A percentile compares a stretch with the other conserved stretches of the same genome.
Evolutionary conservation across 2,888 invertebrate species (phyloP).

Genomic region (Dimorphilus gyrociliatus): DNA sequence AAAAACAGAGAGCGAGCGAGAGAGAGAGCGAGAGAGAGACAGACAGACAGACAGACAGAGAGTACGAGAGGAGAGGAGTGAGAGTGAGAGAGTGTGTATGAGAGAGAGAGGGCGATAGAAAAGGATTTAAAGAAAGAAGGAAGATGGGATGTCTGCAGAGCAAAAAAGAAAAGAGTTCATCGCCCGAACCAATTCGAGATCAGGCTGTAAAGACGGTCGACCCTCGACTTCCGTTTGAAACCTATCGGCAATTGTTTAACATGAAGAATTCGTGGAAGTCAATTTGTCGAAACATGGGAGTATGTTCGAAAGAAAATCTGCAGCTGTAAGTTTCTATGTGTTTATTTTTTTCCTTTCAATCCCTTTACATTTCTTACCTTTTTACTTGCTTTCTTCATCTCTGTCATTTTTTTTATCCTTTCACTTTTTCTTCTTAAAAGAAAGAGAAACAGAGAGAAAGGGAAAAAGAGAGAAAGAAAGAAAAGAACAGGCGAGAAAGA

Average conservation of each 20-base stretch:
- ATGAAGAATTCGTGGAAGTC: constrained; percentile 18
- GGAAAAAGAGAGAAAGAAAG: too few relatives aligned
- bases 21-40: too few relatives aligned
- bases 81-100: too few relatives aligned
- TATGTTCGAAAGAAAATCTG: constrained; percentile 15
- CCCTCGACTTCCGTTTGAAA: constrained; percentile 15
- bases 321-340: constrained; percentile 11
- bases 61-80: too few relatives aligned
- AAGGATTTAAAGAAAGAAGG: too few relatives aligned
- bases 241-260: constrained; percentile 17
- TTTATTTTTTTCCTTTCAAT: background rate
- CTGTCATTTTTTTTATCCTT: background rate
- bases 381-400: background rate
- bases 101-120: too few relatives aligned
- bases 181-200: constrained; percentile 12
- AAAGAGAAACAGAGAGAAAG: too few relatives aligned
- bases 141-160: too few relatives aligned
- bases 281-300: constrained; percentile 12
- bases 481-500: too few relatives aligned
- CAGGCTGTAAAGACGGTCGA: constrained; percentile 15
- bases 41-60: too few relatives aligned
- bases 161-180: background rate
- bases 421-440: too few relatives aligned
- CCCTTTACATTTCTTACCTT: background rate
- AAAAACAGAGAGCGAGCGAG: too few relatives aligned